Percentiles rank a stretch among this genome's conserved stretches.
Evolutionary conservation across 2,797 vertebrate species (phyloP).

Genomic region (Sorex maritimensis): DNA sequence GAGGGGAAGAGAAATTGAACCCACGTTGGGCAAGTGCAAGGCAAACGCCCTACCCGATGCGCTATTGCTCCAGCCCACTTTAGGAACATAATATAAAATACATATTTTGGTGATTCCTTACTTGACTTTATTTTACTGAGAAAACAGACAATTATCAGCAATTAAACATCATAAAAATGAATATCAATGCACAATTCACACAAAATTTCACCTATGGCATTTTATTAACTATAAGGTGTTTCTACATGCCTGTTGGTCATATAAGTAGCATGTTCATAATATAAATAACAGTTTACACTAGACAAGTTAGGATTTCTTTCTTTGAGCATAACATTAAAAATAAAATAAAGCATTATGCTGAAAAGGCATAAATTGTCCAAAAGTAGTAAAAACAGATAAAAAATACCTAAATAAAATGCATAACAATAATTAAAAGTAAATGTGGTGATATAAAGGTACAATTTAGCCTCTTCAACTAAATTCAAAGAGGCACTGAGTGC

Average conservation of each 20-base stretch:
- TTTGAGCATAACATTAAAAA: conserved; percentile 49
- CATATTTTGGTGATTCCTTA: no score
- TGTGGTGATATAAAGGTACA: conserved; percentile 16
- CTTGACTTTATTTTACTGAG: no score
- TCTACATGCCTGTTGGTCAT: conserved; percentile 9
- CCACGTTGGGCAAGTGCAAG: no score
- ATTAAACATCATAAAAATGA: conserved; percentile 1
- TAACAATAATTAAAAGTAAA: conserved; percentile 8
- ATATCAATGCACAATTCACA: not conserved
- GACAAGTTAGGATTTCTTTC: conserved; percentile 7
- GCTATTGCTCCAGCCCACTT: no score
- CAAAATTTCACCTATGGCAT: not conserved
- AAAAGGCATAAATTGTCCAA: conserved; percentile 54
- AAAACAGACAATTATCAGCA: conserved; percentile 62
- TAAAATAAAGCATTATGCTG: conserved; percentile 49
- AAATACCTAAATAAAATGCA: not conserved
- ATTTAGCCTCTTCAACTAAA: not conserved
- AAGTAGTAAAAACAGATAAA: conserved; percentile 44
- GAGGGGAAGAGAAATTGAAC: no score
- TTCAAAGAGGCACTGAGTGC: not conserved
- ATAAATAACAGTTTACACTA: not conserved
- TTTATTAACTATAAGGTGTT: not conserved
- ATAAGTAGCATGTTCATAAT: not conserved
- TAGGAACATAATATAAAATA: no score
- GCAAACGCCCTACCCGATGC: no score